Base-by-base conservation (phyloP, 2,888 invertebrate species). In the Epinotia brunnichana region DNA sequence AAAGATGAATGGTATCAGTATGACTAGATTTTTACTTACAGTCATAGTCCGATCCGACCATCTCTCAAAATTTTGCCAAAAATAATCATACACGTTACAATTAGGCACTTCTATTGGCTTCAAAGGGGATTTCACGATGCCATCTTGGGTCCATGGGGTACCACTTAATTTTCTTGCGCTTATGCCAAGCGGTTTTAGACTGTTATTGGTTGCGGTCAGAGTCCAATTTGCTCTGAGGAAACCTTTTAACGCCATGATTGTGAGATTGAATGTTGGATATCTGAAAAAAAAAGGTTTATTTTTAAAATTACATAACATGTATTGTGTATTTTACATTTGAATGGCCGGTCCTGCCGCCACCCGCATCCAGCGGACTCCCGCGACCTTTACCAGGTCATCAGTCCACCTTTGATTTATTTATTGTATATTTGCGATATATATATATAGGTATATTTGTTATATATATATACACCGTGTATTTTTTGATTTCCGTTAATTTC, bases 1-100 rank as follows among this genome's bases (percentile, higher is more conserved):
- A n/a, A n/a, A n/a, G n/a, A n/a, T n/a, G n/a, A n/a, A n/a, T n/a
- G n/a, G n/a, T n/a, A n/a, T n/a, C n/a, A 24, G 2, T 2, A 24
- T 24, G 21, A 35, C 35, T 35, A 3, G 48, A 48, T 48, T n/a
- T 44, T n/a, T 77, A 94, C 95, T 94, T 84, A 96, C 96, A 82
- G 95, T 77, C 48, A 95, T 94, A 5, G 94, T 94, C 76, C 93
- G 92, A 70, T 95, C 92, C 4, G 95, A 93, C 95, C 95, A 96
- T 86, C 91, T 94, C 21, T 95, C 94, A 64, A 95, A 80, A 81
- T 95, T 91, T 75, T 89, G 88, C 95, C 95, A 96, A 3, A 96
- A 88, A 75, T 94, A 95, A 77, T 96, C 94, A 69, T 95, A 91
- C 67, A 96, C 74, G 1, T 94, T 92, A 17, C 89, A 80, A 76